A percentile compares a stretch with the other conserved stretches of the same genome.
phyloP scores from a whole-genome alignment of 2,113 vertebrate species.

The Poeciliopsis retropinna region DNA sequence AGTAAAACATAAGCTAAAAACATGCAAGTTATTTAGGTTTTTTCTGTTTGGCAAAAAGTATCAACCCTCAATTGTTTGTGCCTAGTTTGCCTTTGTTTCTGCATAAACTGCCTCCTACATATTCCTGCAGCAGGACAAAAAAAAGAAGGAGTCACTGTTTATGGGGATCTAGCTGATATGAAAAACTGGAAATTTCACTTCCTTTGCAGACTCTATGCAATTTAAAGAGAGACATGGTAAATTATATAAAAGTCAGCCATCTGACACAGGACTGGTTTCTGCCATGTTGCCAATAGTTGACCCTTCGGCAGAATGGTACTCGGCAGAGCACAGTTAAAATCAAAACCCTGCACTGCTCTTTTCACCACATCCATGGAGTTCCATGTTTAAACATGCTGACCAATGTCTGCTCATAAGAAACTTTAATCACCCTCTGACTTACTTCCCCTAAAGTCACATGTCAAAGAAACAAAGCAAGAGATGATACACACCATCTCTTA shows the following conservation, averaged over 20 bases:
- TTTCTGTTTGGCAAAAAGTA: slow-evolving; percentile 64
- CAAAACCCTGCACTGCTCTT: slow-evolving; percentile 6
- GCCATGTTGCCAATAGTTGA: slow-evolving; percentile 2
- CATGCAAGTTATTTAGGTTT: slow-evolving; percentile 51
- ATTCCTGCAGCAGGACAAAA: slow-evolving; percentile 37
- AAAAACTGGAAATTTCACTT: slow-evolving; percentile 36
- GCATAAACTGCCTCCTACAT: slow-evolving; percentile 9
- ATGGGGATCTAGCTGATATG: not conserved
- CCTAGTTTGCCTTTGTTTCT: slow-evolving; percentile 64
- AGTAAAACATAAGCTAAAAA: slow-evolving; percentile 3
- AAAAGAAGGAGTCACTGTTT: slow-evolving; percentile 31
- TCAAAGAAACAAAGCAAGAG: slow-evolving; percentile 7
- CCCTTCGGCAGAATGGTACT: not conserved
- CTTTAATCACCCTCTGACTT: slow-evolving; percentile 21
- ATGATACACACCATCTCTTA: slow-evolving; percentile 2
- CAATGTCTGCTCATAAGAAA: slow-evolving; percentile 9
- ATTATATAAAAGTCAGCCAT: slow-evolving; percentile 15
- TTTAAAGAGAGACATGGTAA: slow-evolving; percentile 10
- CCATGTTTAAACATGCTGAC: slow-evolving; percentile 42
- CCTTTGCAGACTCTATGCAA: slow-evolving; percentile 1
- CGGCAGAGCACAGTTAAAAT: slow-evolving; percentile 9
- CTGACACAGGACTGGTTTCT: slow-evolving; percentile 4
- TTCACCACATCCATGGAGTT: not conserved
- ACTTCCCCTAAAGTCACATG: slow-evolving; percentile 58
- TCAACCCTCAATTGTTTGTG: slow-evolving; percentile 65